These are phyloP conservation scores for Astreopora myriophthalma DNA, from an alignment of 64 coral and sea anemone genomes.

Conservation along the genomic window DNA sequence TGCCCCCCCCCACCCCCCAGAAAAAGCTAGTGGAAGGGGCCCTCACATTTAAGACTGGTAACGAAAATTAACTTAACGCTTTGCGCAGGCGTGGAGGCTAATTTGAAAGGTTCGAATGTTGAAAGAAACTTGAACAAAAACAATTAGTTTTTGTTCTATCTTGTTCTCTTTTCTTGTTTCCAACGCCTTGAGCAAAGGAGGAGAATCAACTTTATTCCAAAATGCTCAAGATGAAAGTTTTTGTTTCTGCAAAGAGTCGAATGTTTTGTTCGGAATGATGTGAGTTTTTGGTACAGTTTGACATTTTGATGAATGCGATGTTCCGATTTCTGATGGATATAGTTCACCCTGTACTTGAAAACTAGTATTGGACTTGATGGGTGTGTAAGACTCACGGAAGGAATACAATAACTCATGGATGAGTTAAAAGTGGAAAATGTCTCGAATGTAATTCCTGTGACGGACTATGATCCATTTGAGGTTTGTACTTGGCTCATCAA, in stretches of 20 bases:
- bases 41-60: not conserved
- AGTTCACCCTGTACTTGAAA: not conserved
- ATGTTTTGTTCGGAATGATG: not conserved
- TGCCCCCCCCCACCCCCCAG: no score
- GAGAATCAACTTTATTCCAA: not conserved
- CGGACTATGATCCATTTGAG: constrained; percentile 99
- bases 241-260: not conserved
- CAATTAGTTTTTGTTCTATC: not conserved
- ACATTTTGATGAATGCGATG: not conserved
- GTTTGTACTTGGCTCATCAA: constrained; percentile 72
- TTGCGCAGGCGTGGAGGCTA: constrained; percentile 59
- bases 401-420: constrained; percentile 1
- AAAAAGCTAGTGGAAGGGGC: not conserved
- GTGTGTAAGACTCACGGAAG: not conserved
- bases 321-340: not conserved
- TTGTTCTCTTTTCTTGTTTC: not conserved
- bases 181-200: not conserved
- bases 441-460: constrained; percentile 78
- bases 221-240: not conserved
- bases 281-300: constrained; percentile 31
- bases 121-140: constrained; percentile 38
- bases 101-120: constrained; percentile 61
- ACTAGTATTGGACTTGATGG: constrained; percentile 23
- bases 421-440: constrained; percentile 52
- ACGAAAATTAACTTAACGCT: not conserved